phyloP scores from a whole-genome alignment of 2,888 invertebrate species.

The Lamproptera curius region DNA sequence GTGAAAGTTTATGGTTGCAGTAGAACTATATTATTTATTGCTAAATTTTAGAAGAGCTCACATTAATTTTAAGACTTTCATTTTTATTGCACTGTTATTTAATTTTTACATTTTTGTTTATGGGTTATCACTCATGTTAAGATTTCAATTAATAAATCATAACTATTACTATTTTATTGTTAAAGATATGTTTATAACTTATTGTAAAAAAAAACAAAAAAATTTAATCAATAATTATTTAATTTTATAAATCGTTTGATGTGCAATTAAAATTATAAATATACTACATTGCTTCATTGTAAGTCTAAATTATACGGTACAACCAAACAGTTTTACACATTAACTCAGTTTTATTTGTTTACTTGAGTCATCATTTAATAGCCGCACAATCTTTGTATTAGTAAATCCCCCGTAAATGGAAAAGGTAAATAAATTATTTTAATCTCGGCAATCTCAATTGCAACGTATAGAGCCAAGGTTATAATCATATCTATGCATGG shows the following conservation, averaged over 20 bases:
- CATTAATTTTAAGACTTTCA: too few species aligned
- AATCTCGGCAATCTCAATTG: constrained; percentile 9
- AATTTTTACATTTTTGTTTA: too few species aligned
- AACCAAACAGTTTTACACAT: neutral
- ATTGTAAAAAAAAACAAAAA: neutral
- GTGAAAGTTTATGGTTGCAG: too few species aligned
- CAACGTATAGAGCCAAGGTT: constrained; percentile 1
- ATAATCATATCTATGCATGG: neutral
- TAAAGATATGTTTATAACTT: too few species aligned
- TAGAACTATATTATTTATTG: too few species aligned
- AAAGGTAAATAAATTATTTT: constrained; percentile 8
- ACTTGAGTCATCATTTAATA: constrained; percentile 1
- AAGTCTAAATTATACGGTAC: neutral
- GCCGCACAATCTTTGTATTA: constrained; percentile 10
- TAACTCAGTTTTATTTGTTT: constrained; percentile 1
- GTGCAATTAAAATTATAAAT: neutral
- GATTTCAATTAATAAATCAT: too few species aligned
- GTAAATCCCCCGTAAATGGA: constrained; percentile 18
- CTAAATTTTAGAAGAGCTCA: too few species aligned
- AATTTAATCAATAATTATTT: neutral
- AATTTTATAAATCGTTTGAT: neutral
- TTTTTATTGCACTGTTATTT: too few species aligned
- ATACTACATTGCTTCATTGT: too few species aligned
- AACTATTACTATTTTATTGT: too few species aligned
- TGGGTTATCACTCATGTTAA: too few species aligned